A percentile compares a stretch with the other conserved stretches of the same genome.
Conservation (phyloP, 2,113 vertebrate genomes). For the Ciconia boyciana region DNA sequence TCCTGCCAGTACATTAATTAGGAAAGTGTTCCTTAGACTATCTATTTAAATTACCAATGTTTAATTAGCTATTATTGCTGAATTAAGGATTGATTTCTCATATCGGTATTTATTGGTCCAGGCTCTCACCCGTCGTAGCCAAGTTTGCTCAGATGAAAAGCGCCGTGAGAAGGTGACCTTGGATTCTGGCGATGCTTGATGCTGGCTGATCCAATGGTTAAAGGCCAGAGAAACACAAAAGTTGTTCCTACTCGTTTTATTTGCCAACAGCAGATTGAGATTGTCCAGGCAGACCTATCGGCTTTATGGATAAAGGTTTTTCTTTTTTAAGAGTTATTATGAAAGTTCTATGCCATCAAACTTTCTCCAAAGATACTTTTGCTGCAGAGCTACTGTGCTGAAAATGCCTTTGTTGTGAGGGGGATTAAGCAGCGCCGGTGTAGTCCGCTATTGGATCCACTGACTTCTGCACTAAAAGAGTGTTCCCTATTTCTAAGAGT, state of each 20-base stretch:
- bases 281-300: neutral
- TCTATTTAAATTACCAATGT: conserved; percentile 19
- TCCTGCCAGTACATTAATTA: conserved; percentile 42
- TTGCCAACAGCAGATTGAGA: neutral
- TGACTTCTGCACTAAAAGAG: neutral
- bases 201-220: neutral
- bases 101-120: neutral
- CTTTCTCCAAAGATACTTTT: neutral
- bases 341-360: neutral
- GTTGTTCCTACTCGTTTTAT: neutral
- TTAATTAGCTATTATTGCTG: conserved; percentile 31
- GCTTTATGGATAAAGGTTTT: neutral
- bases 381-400: neutral
- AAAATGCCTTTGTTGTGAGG: neutral
- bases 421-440: neutral
- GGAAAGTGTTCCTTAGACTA: conserved; percentile 18
- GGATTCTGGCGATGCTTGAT: neutral
- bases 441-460: neutral
- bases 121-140: neutral
- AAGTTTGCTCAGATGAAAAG: neutral
- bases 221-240: neutral
- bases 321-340: neutral
- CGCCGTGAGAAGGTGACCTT: neutral
- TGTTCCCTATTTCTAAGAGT: neutral
- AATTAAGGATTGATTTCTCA: conserved; percentile 52